These are phyloP conservation scores for Lontra canadensis DNA, from an alignment of 2,113 vertebrate species.

Conservation along the genomic window DNA sequence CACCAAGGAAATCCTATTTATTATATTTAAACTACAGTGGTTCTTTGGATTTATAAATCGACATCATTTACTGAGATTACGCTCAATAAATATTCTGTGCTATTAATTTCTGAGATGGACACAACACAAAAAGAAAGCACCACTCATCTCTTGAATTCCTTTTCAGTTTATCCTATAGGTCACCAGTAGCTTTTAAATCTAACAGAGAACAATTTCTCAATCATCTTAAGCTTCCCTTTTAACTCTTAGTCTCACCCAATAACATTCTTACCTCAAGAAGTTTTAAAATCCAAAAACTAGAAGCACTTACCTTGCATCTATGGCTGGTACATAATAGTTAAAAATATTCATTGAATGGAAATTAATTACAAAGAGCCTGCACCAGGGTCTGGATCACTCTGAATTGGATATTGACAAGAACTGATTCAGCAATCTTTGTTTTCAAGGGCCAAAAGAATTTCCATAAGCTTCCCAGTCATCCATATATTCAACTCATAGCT, in stretches of 20 bases:
- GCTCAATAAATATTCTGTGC: background rate
- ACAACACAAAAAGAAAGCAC: background rate
- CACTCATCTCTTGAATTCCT: background rate
- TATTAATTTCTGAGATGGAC: background rate
- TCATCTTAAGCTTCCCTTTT: background rate
- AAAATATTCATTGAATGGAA: background rate
- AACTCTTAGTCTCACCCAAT: background rate
- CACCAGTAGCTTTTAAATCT: background rate
- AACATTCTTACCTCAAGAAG: slow-evolving; percentile 1
- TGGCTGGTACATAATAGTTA: background rate
- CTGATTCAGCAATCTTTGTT: background rate
- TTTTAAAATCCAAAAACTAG: background rate
- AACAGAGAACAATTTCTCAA: background rate
- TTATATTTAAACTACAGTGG: slow-evolving; percentile 5
- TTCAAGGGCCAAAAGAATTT: background rate
- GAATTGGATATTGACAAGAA: background rate
- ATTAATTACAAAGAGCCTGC: background rate
- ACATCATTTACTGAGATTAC: background rate
- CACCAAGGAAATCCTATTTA: background rate
- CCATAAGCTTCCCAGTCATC: background rate
- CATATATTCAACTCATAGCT: background rate
- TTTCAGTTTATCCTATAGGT: background rate
- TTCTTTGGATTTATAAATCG: background rate
- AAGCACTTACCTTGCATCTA: background rate
- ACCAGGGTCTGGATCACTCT: background rate